These are phyloP conservation scores for Pungitius pungitius DNA, from an alignment of 2,113 vertebrate genomes.

Conservation along the genomic window DNA sequence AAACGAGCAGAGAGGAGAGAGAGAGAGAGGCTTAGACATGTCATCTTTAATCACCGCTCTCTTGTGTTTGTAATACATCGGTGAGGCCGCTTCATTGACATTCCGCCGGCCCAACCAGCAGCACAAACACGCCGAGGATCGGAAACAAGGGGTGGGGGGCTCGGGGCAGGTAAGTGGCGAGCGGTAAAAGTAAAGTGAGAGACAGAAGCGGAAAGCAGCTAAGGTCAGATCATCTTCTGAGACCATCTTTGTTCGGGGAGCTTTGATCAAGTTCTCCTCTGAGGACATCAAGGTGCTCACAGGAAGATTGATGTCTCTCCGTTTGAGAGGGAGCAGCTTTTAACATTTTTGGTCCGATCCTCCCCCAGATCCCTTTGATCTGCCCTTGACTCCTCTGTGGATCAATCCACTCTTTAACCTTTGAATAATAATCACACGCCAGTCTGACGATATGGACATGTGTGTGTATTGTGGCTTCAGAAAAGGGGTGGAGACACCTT, in stretches of 20 bases:
- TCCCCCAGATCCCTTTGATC: slow-evolving; percentile 77
- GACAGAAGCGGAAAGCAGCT: slow-evolving; percentile 64
- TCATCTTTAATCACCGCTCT: slow-evolving; percentile 78
- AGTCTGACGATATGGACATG: slow-evolving; percentile 67
- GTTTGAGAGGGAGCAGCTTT: slow-evolving; percentile 72
- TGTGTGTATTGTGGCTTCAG: slow-evolving; percentile 46
- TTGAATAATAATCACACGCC: slow-evolving; percentile 72
- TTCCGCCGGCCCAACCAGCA: slow-evolving; percentile 71
- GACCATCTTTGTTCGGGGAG: slow-evolving; percentile 72
- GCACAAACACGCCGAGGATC: slow-evolving; percentile 70
- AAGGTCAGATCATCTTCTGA: slow-evolving; percentile 77
- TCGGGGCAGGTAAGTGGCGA: slow-evolving; percentile 70
- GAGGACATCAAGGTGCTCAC: slow-evolving; percentile 77
- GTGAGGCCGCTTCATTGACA: slow-evolving; percentile 74
- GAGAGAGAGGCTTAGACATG: slow-evolving; percentile 69
- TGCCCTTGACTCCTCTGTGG: slow-evolving; percentile 76
- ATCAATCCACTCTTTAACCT: slow-evolving; percentile 77
- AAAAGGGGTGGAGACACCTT: slow-evolving; percentile 44
- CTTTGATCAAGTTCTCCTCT: slow-evolving; percentile 77
- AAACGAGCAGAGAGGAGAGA: slow-evolving; percentile 69
- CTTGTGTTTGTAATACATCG: slow-evolving; percentile 75
- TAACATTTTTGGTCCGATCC: slow-evolving; percentile 77
- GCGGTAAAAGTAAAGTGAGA: slow-evolving; percentile 67
- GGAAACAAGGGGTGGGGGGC: slow-evolving; percentile 47
- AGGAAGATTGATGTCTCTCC: slow-evolving; percentile 71